These are phyloP conservation scores for Syngnathus acus DNA, from an alignment of 2,797 vertebrate genomes.

Conservation along the genomic window DNA sequence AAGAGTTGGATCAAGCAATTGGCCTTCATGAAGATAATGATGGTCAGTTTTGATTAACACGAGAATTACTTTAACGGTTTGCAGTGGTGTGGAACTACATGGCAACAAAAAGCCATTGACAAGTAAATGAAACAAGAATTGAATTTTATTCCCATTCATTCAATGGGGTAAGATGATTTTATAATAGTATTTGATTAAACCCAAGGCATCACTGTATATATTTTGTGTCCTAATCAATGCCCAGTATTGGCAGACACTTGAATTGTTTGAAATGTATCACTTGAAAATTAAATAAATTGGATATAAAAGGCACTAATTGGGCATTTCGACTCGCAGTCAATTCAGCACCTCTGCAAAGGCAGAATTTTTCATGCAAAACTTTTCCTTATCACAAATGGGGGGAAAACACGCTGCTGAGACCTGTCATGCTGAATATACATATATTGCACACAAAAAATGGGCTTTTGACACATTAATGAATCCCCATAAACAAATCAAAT, in stretches of 20 bases:
- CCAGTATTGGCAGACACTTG: too few relatives aligned
- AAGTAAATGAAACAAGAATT: too few relatives aligned
- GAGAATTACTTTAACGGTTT: too few relatives aligned
- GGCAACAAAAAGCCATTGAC: too few relatives aligned
- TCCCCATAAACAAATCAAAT: background rate
- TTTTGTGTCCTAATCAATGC: too few relatives aligned
- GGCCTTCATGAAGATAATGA: background rate
- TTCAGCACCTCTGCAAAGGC: background rate
- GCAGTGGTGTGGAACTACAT: too few relatives aligned
- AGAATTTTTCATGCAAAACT: background rate
- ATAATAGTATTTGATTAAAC: too few relatives aligned
- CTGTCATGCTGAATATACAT: background rate
- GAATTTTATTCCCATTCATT: too few relatives aligned
- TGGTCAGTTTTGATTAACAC: background rate
- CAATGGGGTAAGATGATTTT: too few relatives aligned
- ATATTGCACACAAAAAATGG: background rate
- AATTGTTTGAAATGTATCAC: too few relatives aligned
- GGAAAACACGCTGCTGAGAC: background rate
- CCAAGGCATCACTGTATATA: too few relatives aligned
- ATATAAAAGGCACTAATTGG: background rate
- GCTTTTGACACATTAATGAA: background rate
- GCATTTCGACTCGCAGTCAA: background rate
- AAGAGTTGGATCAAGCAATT: background rate
- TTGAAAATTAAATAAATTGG: too few relatives aligned
- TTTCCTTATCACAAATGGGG: background rate